These are phyloP conservation scores for Dusona sp. DNA, from an alignment of 2,888 invertebrate genomes.

Conservation along the genomic window DNA sequence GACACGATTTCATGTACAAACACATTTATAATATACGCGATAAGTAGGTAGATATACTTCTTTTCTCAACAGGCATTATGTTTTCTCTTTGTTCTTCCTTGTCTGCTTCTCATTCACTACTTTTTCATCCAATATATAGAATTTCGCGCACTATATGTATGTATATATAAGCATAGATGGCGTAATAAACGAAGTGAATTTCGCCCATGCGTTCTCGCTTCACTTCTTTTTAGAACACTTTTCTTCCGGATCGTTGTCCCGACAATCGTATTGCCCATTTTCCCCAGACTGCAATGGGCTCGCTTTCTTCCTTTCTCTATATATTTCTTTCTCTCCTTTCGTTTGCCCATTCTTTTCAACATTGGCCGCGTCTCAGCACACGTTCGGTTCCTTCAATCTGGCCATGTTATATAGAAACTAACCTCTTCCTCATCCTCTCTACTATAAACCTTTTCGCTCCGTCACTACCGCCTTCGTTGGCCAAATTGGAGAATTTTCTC, in stretches of 20 bases:
- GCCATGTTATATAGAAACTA: conserved; percentile 76
- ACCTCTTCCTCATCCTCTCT: conserved; percentile 32
- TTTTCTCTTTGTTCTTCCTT: conserved; percentile 41
- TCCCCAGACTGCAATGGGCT: conserved; percentile 69
- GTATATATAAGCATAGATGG: conserved; percentile 33
- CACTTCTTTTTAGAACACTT: conserved; percentile 80
- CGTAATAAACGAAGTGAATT: conserved; percentile 63
- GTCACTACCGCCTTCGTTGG: conserved; percentile 59
- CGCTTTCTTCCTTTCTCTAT: conserved; percentile 74
- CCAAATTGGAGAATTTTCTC: conserved; percentile 72
- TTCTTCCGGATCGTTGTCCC: conserved; percentile 82
- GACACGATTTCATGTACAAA: conserved; percentile 9
- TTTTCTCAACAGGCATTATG: conserved; percentile 27
- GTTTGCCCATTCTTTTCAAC: conserved; percentile 71
- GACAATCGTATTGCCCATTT: conserved; percentile 82
- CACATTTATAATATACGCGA: conserved; percentile 11
- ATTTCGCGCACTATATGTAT: conserved; percentile 38
- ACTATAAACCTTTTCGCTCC: conserved; percentile 10
- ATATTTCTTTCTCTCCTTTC: conserved; percentile 75
- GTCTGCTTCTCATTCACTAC: conserved; percentile 37
- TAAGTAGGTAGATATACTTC: conserved; percentile 52
- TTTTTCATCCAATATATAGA: conserved; percentile 44
- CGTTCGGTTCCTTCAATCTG: conserved; percentile 81
- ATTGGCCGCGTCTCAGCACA: conserved; percentile 71
- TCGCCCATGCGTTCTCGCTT: conserved; percentile 65